Base-by-base conservation (phyloP, 2,113 vertebrate species). In the Tragelaphus imberbis region DNA sequence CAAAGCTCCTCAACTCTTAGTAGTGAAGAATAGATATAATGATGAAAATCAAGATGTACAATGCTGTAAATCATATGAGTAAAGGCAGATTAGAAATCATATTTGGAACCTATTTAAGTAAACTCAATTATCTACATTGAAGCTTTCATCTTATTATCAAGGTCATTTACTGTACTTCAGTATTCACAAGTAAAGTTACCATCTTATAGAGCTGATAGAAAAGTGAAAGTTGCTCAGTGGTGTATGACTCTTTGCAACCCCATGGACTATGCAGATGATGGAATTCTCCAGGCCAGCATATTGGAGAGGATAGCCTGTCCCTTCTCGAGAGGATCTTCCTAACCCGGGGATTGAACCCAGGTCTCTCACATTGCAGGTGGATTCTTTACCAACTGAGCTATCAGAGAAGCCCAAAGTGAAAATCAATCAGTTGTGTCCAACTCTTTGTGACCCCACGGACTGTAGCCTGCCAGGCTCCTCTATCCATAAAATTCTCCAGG, bases 321-420 rank as follows among this genome's bases (percentile, higher is more conserved):
- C 19, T 75, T 75, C 68, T 40, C 36, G 12, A 75, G 68, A 36
- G 21, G 68, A 40, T 25, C n/a, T 75, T 40, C 36, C 68, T 19
- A 71, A 23, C 10, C 68, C 19, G 23, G 68, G 19, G 5, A 40
- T 13, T 75, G n/a, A 40, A 75, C 36, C 65, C 68, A 40, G 68
- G 21, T 40, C 36, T 75, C 68, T 75, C 0, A 0, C 21, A 23
- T 3, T 13, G 68, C 68, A 75, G 36, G 68, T 0, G 0, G 19
- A 40, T 75, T 75, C 21, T 75, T 75, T 23, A 75, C 21, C 21
- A 75, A 23, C 36, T 13, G 68, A 75, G 5, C 5, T 40, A 36
- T 75, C 36, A 75, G 68, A 10, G 68, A 75, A 75, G 68, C 21
- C 68, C 36, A 75, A 40, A 40, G 68, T 40, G 36, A 75, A 75